These are phyloP conservation scores for Phenganax subtilis DNA, from an alignment of 92 coral and sea anemone species.

Conservation along the genomic window DNA sequence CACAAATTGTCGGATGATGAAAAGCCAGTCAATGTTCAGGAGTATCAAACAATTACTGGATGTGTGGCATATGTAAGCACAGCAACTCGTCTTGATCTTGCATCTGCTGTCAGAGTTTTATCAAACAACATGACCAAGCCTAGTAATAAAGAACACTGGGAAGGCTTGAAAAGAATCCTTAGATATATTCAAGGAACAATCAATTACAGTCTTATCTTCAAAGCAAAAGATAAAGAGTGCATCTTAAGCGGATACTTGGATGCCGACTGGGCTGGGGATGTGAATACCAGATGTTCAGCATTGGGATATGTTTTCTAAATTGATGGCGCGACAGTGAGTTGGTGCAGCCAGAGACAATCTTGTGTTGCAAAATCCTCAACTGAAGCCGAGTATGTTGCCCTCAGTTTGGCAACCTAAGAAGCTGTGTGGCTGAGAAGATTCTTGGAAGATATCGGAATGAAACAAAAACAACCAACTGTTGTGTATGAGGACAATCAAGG, in stretches of 20 bases:
- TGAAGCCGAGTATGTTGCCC: not conserved
- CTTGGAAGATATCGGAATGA: constrained; percentile 27
- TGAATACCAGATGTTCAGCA: constrained; percentile 17
- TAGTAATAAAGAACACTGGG: not conserved
- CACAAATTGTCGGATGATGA: constrained; percentile 2
- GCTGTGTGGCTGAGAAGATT: constrained; percentile 40
- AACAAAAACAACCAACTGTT: constrained; percentile 21
- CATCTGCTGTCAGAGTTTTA: constrained; percentile 31
- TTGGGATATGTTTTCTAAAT: constrained; percentile 38
- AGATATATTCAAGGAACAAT: not conserved
- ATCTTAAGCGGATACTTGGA: constrained; percentile 28
- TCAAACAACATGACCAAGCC: constrained; percentile 13
- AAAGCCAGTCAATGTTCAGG: constrained; percentile 12
- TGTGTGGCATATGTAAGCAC: constrained; percentile 23
- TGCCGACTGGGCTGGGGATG: constrained; percentile 43
- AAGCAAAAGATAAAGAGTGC: not conserved
- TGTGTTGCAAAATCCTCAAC: constrained; percentile 38
- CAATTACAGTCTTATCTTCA: not conserved
- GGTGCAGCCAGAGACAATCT: constrained; percentile 40
- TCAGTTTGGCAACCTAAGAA: constrained; percentile 35
- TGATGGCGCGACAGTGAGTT: constrained; percentile 36
- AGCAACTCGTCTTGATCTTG: constrained; percentile 14
- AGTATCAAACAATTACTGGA: constrained; percentile 23
- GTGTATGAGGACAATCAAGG: constrained; percentile 1
- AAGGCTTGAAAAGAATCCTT: not conserved